Evolutionary conservation across 2,888 invertebrate genomes (phyloP).

Genomic region (Andrena marginata): DNA sequence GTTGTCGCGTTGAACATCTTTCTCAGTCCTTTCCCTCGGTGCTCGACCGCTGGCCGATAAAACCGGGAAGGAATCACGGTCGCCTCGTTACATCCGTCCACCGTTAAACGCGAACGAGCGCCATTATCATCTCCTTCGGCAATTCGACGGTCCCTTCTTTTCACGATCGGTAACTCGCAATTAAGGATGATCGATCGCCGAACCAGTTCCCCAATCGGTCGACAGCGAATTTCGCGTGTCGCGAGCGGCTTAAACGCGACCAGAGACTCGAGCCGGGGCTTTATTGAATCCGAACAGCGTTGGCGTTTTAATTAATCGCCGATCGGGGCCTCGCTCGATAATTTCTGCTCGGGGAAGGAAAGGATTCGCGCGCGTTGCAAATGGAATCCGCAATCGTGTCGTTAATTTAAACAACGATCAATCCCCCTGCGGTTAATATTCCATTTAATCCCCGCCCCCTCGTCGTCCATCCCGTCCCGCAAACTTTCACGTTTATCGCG

Average conservation of each 20-base stretch:
- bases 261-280: background rate
- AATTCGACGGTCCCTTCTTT: background rate
- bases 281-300: background rate
- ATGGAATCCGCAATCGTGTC: background rate
- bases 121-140: constrained; percentile 2
- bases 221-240: background rate
- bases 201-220: background rate
- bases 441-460: constrained; percentile 3
- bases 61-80: background rate
- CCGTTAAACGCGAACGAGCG: constrained; percentile 4
- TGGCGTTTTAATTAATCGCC: constrained; percentile 40
- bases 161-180: constrained; percentile 15
- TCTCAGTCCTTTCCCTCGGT: background rate
- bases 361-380: background rate
- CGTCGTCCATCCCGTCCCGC: background rate
- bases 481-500: constrained; percentile 23
- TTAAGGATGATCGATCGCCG: constrained; percentile 28
- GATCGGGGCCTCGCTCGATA: background rate
- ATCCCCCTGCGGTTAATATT: constrained; percentile 1
- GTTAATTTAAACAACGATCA: constrained; percentile 22
- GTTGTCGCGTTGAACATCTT: constrained; percentile 5
- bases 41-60: constrained; percentile 1
- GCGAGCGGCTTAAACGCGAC: background rate
- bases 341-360: background rate
- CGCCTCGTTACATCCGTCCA: background rate